Percentiles rank a stretch among this genome's conserved stretches.
These are phyloP conservation scores for Sphenopsis melanotis DNA, from an alignment of 2,797 vertebrate species.

Conservation along the genomic window DNA sequence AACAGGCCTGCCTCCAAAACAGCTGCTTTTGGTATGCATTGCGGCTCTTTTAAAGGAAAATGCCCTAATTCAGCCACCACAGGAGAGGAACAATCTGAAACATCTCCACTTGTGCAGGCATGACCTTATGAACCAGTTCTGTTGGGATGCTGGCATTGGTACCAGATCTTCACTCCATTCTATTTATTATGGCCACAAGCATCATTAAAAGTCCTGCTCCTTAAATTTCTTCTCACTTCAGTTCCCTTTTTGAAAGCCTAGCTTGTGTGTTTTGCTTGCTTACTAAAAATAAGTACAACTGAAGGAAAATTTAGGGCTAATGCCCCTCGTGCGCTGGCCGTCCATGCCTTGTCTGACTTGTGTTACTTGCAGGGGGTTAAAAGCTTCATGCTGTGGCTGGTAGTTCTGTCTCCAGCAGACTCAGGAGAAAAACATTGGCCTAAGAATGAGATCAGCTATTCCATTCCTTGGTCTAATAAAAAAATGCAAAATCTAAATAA, in stretches of 20 bases:
- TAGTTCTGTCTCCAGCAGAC: not conserved
- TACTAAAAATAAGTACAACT: not conserved
- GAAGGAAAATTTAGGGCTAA: not conserved
- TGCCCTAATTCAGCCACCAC: not conserved
- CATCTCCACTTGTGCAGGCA: not conserved
- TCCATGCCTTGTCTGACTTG: not conserved
- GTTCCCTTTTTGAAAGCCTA: not conserved
- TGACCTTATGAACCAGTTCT: not conserved
- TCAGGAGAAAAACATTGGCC: not conserved
- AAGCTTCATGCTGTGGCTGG: fast-evolving
- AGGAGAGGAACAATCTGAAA: not conserved
- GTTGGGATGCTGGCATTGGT: not conserved
- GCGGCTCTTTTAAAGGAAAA: not conserved
- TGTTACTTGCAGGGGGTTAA: fast-evolving
- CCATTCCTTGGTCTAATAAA: not conserved
- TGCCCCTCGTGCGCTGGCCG: not conserved
- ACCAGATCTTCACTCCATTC: not conserved
- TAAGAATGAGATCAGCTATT: not conserved
- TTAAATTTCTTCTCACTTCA: not conserved
- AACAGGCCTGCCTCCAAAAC: not conserved
- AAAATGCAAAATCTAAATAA: not conserved
- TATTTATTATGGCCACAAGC: not conserved
- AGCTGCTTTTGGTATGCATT: not conserved
- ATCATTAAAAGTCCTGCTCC: not conserved
- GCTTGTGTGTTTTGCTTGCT: not conserved